These are phyloP conservation scores for Papilio protenor DNA, from an alignment of 2,888 invertebrate genomes.

Conservation along the genomic window DNA sequence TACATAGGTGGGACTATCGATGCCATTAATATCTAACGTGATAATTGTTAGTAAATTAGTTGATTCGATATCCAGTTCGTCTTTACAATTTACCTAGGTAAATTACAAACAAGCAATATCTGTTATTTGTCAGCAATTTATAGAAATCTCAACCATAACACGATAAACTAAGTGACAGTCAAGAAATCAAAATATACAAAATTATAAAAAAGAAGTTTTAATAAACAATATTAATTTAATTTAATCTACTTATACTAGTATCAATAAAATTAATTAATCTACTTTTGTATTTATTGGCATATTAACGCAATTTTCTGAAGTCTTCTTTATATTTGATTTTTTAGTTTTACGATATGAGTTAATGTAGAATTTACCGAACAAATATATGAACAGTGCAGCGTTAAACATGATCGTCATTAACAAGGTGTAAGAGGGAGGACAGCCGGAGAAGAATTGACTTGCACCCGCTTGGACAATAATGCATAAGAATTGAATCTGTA, in stretches of 20 bases:
- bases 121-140: neutral
- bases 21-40: too few species aligned
- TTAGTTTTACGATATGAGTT: slow-evolving; percentile 50
- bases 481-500: slow-evolving; percentile 62
- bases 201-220: neutral
- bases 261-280: neutral
- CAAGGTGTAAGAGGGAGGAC: slow-evolving; percentile 57
- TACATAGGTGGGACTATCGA: too few species aligned
- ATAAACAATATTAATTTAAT: neutral
- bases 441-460: slow-evolving; percentile 54
- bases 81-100: too few species aligned
- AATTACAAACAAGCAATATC: too few species aligned
- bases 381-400: slow-evolving; percentile 57
- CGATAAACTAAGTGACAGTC: neutral
- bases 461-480: slow-evolving; percentile 56
- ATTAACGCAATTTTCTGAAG: neutral
- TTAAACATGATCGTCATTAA: slow-evolving; percentile 53
- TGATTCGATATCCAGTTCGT: too few species aligned
- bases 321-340: neutral
- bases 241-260: neutral
- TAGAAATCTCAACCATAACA: neutral
- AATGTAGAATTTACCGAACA: slow-evolving; percentile 62
- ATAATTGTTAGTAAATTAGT: too few species aligned
- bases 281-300: neutral
- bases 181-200: neutral